These are phyloP conservation scores for Drosophila auraria DNA, from an alignment of 1,140 invertebrate genomes.

Conservation along the genomic window DNA sequence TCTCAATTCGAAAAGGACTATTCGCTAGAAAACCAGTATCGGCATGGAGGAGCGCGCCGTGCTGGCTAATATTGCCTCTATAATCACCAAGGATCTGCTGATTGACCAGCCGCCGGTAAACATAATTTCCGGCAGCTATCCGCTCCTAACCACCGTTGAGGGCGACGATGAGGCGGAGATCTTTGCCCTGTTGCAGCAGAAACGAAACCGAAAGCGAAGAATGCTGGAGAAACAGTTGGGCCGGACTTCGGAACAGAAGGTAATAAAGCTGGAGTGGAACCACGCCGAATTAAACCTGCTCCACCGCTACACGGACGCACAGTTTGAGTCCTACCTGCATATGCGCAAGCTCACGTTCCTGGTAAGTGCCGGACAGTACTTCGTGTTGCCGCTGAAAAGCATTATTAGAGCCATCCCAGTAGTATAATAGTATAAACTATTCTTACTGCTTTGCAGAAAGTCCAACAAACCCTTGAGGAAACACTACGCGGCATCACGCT, in stretches of 20 bases:
- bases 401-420: too few relatives aligned
- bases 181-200: conserved; percentile 70
- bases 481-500: conserved; percentile 38
- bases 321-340: conserved; percentile 76
- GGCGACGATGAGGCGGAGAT: conserved; percentile 70
- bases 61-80: conserved; percentile 80
- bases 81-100: conserved; percentile 77
- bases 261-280: conserved; percentile 46
- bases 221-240: background rate
- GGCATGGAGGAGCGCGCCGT: conserved; percentile 78
- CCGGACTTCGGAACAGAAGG: conserved; percentile 15
- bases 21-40: too few relatives aligned
- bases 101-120: conserved; percentile 55
- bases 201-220: conserved; percentile 47
- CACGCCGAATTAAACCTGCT: conserved; percentile 70
- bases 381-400: background rate
- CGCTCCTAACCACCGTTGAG: conserved; percentile 51
- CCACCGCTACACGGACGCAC: conserved; percentile 69
- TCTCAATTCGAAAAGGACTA: background rate
- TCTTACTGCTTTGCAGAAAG: conserved; percentile 43
- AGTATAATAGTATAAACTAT: background rate
- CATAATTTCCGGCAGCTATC: conserved; percentile 14
- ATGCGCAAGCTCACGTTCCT: conserved; percentile 76
- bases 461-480: conserved; percentile 55
- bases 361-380: conserved; percentile 38